Evolutionary conservation across 2,113 vertebrate species (phyloP), one percentile per base, ranked within the genome.

Genomic region (Nothocercus nigrocapillus): DNA sequence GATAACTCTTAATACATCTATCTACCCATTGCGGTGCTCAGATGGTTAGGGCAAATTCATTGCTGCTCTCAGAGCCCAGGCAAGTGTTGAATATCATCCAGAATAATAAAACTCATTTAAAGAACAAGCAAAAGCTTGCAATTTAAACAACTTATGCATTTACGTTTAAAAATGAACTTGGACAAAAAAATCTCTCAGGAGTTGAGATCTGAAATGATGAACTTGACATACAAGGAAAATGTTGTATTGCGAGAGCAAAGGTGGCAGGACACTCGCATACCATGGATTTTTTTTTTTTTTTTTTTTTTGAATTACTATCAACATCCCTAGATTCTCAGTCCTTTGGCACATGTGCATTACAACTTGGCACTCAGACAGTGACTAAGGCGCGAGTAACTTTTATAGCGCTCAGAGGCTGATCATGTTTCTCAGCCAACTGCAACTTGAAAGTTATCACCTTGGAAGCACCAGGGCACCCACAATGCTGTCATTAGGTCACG

Each of bases 1-100:
- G 95, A 96, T 96, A 94, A 93, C 89, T 96, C 85, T 93, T 96
- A 96, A 97, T 97, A 96, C 6, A 4, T 80, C 93, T 96, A 87
- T 89, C 90, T 94, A 87, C 75, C 94, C 90, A 96, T 97, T 96
- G 94, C 0, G 11, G 94, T 59, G 90, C 81, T 93, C 85, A 93
- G 84, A 95, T 77, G 82, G 92, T 92, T 96, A 92, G 88, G 70
- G 59, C 63, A 94, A 45, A 91, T 62, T 93, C 77, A 54, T 87
- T 5, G 0, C 3, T 82, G 88, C 70, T 90, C 84, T 92, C 67
- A 2, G 83, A 87, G 45, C 30, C 56, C 20, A 70, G 30, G 53
- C 54, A 62, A 73, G 54, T 18, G 51, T 87, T 96, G 92, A 97
- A 92, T 30, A 38, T 64, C 80, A 87, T 94, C 88, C 93, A 94